Evolutionary conservation across 2,797 vertebrate genomes (phyloP), one percentile per base, ranked within the genome.

Genomic region (Acomys russatus): DNA sequence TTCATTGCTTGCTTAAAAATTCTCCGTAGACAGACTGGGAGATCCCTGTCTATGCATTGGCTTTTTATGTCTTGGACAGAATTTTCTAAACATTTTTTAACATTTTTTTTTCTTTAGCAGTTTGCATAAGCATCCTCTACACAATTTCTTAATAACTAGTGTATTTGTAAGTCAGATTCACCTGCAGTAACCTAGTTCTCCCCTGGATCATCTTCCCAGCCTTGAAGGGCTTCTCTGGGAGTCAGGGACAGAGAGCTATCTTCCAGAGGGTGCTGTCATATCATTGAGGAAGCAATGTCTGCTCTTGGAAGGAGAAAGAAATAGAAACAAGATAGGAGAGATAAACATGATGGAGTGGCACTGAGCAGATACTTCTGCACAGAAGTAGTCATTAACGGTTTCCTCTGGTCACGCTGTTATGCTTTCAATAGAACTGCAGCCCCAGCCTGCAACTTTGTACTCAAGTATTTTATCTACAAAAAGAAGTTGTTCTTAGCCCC

Each of bases 251-350:
- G 0, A 35, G 30, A 92, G 66, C 66, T 38, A 15, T 90, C 86
- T 94, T 85, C 85, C 49, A 89, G 74, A 88, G 77, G 49, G 68
- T 66, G 23, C 88, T 59, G 9, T 51, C 4, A 28, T 56, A 74
- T 93, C 84, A 33, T 71, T 94, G 61, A 93, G 86, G 78, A 30
- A 33, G 80, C 77, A 35, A 95, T 77, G 74, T 94, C 82, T 95
- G 68, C 92, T 96, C 84, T 92, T 88, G 28, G 44, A 51, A 49
- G 54, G 33, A 68, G 70, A 35, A 76, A 90, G 87, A 68, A 51
- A 93, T 33, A 83, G 61, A 94, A 94, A 73, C 20, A 88, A 73
- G 61, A 78, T 77, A 63, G 74, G 86, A 92, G 83, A 91, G 76
- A 88, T 84, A 83, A 90, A 93, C 2, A 0, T 93, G 91, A 96